phyloP scores from a whole-genome alignment of 2,797 vertebrate genomes.

The Oreochromis mossambicus region DNA sequence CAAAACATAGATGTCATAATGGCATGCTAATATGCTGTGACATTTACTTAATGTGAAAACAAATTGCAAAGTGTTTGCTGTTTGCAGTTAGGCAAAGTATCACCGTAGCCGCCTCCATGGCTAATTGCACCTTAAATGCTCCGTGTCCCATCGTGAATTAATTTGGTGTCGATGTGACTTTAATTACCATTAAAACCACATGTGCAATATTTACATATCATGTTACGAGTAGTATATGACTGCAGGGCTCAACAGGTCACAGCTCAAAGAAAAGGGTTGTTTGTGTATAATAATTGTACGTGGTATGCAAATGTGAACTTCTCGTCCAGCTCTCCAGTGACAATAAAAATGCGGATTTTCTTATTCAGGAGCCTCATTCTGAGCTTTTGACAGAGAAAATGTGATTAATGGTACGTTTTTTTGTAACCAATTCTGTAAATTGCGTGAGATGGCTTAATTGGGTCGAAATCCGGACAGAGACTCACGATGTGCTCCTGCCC shows the following conservation, averaged over 20 bases:
- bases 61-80: constrained; percentile 59
- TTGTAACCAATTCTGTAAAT: constrained; percentile 41
- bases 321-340: not conserved
- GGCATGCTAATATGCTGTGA: constrained; percentile 59
- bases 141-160: constrained; percentile 57
- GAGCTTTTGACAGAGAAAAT: constrained; percentile 20
- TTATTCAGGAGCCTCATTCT: not conserved
- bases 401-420: constrained; percentile 36
- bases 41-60: constrained; percentile 68
- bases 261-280: constrained; percentile 5
- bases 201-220: constrained; percentile 63
- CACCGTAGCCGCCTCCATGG: constrained; percentile 38
- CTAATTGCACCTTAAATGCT: constrained; percentile 72
- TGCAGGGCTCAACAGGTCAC: constrained; percentile 50
- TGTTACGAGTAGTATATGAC: constrained; percentile 14
- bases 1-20: constrained; percentile 19
- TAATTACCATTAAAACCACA: constrained; percentile 59
- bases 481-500: constrained; percentile 31
- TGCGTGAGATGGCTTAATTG: constrained; percentile 60
- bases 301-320: not conserved
- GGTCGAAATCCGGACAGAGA: constrained; percentile 51
- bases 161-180: constrained; percentile 64
- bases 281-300: not conserved
- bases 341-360: not conserved
- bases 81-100: constrained; percentile 54